phyloP scores from a whole-genome alignment of 2,888 invertebrate species.

The Marronus borbonicus region DNA sequence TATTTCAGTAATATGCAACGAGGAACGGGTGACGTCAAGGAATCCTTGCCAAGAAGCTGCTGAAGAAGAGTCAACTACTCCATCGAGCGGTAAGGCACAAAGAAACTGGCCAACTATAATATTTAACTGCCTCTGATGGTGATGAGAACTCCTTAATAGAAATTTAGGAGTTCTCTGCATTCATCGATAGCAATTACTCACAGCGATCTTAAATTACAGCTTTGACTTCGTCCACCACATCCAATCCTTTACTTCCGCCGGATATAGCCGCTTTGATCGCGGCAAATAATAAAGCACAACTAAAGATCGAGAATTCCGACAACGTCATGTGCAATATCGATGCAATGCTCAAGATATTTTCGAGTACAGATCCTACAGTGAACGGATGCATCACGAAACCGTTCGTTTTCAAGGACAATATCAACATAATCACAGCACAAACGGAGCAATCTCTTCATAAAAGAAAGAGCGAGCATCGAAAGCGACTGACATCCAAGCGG shows the following conservation, averaged over 20 bases:
- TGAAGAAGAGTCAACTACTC: slow-evolving; percentile 1
- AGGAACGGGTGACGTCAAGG: too few relatives aligned
- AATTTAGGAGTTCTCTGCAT: background rate
- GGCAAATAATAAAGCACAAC: background rate
- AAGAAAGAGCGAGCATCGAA: background rate
- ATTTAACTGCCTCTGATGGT: too few relatives aligned
- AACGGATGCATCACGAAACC: background rate
- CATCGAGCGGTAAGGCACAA: background rate
- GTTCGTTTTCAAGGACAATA: background rate
- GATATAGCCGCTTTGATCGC: background rate
- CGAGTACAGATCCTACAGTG: slow-evolving; percentile 13
- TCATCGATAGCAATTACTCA: background rate
- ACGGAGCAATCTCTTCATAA: background rate
- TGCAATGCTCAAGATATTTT: slow-evolving; percentile 46
- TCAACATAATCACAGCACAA: background rate
- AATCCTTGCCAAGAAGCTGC: background rate
- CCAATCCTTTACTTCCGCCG: background rate
- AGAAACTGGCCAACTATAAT: too few relatives aligned
- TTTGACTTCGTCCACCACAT: background rate
- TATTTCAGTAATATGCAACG: too few relatives aligned
- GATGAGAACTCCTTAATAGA: too few relatives aligned
- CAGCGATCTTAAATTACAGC: background rate
- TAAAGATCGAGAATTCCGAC: slow-evolving; percentile 10
- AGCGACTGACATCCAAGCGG: too few relatives aligned
- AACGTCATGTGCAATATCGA: slow-evolving; percentile 49